Conservation (phyloP, 2,888 invertebrate genomes). For the Teinopalpus imperialis region DNA sequence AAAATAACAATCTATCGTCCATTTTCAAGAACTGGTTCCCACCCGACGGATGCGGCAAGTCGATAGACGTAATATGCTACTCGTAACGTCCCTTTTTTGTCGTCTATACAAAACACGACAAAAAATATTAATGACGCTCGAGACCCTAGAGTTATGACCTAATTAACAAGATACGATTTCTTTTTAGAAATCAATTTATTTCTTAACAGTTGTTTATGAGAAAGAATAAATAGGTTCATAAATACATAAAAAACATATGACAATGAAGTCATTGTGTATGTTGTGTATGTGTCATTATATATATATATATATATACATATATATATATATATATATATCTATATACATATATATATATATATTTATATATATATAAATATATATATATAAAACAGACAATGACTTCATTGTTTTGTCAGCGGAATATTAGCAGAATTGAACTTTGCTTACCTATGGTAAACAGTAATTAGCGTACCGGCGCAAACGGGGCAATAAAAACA, state of each 20-base stretch:
- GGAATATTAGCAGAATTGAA: conserved; percentile 37
- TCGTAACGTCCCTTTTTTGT: conserved; percentile 59
- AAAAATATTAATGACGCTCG: conserved; percentile 38
- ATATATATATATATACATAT: too few species aligned
- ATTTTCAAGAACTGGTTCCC: conserved; percentile 62
- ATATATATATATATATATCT: too few species aligned
- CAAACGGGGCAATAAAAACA: conserved; percentile 44
- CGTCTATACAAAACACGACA: conserved; percentile 42
- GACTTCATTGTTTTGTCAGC: conserved; percentile 25
- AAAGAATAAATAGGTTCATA: too few species aligned
- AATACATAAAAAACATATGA: too few species aligned
- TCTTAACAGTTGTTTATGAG: too few species aligned
- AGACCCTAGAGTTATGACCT: conserved; percentile 13
- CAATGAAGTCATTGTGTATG: too few species aligned
- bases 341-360: too few species aligned
- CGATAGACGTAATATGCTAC: conserved; percentile 57
- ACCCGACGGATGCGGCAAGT: conserved; percentile 50
- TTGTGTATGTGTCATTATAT: too few species aligned
- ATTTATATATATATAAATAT: too few species aligned
- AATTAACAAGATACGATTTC: conserved; percentile 13
- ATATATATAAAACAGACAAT: conserved; percentile 1
- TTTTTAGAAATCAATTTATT: too few species aligned
- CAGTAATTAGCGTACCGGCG: conserved; percentile 66
- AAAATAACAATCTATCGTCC: conserved; percentile 75
- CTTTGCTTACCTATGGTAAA: conserved; percentile 65